Conservation (phyloP, 2,797 vertebrate genomes). For the Tauraco hartlaubi region DNA sequence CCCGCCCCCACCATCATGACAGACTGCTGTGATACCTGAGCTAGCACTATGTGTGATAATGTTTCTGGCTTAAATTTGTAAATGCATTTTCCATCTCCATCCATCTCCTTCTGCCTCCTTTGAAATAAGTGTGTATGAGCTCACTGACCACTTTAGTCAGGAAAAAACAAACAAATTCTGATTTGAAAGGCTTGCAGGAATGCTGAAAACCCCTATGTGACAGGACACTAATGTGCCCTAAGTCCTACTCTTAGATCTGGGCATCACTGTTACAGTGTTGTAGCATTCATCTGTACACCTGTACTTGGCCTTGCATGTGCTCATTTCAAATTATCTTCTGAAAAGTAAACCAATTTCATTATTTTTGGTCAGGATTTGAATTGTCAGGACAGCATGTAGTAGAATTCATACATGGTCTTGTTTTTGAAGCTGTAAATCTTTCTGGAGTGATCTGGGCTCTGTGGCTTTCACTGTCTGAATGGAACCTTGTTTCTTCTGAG, state of each 20-base stretch:
- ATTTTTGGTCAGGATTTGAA: not conserved
- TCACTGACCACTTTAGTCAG: not conserved
- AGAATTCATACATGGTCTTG: not conserved
- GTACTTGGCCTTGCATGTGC: not conserved
- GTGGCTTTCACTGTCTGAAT: slow-evolving; percentile 23
- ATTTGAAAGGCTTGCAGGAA: not conserved
- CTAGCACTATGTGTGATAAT: not conserved
- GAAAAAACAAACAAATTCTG: not conserved
- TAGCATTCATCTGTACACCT: not conserved
- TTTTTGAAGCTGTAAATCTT: slow-evolving; percentile 37
- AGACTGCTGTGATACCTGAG: not conserved
- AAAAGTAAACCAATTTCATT: not conserved
- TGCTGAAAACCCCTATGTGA: not conserved
- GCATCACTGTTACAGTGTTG: rapidly evolving
- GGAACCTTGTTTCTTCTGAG: slow-evolving; percentile 29
- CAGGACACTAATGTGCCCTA: not conserved
- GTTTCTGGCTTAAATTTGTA: not conserved
- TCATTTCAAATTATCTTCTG: not conserved
- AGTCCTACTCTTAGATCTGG: not conserved
- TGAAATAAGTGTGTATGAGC: not conserved
- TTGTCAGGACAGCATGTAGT: not conserved
- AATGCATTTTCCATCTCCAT: not conserved
- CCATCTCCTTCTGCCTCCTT: not conserved
- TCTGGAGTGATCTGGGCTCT: not conserved
- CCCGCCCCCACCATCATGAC: too few species aligned